A percentile compares a stretch with the other conserved stretches of the same genome.
phyloP scores from a whole-genome alignment of 2,888 invertebrate genomes.

The Psylliodes chrysocephalus region DNA sequence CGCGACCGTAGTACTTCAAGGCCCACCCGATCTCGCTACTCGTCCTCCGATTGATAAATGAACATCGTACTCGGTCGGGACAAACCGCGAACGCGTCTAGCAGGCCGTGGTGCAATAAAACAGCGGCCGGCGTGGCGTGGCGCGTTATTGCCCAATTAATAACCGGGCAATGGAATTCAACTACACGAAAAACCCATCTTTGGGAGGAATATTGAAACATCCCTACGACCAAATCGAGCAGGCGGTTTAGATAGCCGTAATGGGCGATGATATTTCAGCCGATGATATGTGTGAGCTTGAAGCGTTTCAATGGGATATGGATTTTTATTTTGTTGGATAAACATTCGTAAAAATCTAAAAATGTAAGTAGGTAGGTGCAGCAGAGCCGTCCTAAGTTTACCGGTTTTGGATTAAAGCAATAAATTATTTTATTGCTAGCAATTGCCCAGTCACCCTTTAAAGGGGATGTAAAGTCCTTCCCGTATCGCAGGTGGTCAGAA shows the following conservation, averaged over 20 bases:
- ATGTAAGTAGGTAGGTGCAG: too few relatives aligned
- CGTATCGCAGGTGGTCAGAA: too few relatives aligned
- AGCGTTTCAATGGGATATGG: neutral
- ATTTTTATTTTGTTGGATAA: too few relatives aligned
- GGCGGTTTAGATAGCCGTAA: constrained; percentile 59
- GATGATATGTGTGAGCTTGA: constrained; percentile 8
- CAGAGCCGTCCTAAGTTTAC: too few relatives aligned
- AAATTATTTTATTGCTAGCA: too few relatives aligned
- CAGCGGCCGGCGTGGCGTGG: constrained; percentile 51
- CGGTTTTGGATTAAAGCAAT: too few relatives aligned
- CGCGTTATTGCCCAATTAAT: constrained; percentile 64
- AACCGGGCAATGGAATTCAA: constrained; percentile 60
- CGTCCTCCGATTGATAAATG: constrained; percentile 52
- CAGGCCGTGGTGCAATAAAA: constrained; percentile 52
- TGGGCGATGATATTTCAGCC: constrained; percentile 57
- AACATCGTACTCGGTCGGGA: constrained; percentile 55
- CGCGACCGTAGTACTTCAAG: constrained; percentile 2
- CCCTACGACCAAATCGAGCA: constrained; percentile 56
- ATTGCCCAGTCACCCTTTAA: too few relatives aligned
- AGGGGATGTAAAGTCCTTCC: too few relatives aligned
- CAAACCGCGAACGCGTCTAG: constrained; percentile 54
- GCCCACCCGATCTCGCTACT: constrained; percentile 27
- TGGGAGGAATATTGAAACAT: constrained; percentile 62
- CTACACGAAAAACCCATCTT: constrained; percentile 64
- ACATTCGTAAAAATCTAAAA: too few relatives aligned